These are phyloP conservation scores for Campylomormyrus tamandua DNA, from an alignment of 2,113 vertebrate species.

Conservation along the genomic window DNA sequence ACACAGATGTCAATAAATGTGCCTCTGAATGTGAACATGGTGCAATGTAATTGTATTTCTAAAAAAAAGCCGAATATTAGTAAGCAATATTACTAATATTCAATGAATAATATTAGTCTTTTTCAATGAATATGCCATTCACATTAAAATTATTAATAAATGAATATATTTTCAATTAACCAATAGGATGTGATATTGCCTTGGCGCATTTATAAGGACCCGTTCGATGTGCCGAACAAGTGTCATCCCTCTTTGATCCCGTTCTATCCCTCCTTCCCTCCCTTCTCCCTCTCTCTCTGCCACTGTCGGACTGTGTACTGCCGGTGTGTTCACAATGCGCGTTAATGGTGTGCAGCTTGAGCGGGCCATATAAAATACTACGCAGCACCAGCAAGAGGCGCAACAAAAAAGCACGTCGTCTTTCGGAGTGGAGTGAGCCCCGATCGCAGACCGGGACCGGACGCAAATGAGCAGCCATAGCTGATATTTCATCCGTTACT, in stretches of 20 bases:
- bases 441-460: slow-evolving; percentile 32
- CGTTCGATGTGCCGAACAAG: neutral
- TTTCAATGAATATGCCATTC: neutral
- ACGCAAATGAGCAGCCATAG: slow-evolving; percentile 34
- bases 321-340: slow-evolving; percentile 11
- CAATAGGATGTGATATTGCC: neutral
- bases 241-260: slow-evolving; percentile 21
- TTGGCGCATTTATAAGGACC: neutral
- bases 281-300: slow-evolving; percentile 4
- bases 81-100: too few species aligned
- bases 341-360: slow-evolving; percentile 13
- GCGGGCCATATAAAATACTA: slow-evolving; percentile 49
- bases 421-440: slow-evolving; percentile 17
- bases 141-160: neutral
- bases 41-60: neutral
- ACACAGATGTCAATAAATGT: neutral
- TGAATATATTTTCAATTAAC: neutral
- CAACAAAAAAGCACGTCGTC: slow-evolving; percentile 36
- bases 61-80: neutral
- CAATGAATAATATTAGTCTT: too few species aligned
- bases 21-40: neutral
- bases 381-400: slow-evolving; percentile 42
- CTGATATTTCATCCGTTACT: slow-evolving; percentile 34
- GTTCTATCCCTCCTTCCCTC: neutral
- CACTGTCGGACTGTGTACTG: neutral